Conservation (phyloP, 2,113 vertebrate species). For the Hoplias malabaricus region DNA sequence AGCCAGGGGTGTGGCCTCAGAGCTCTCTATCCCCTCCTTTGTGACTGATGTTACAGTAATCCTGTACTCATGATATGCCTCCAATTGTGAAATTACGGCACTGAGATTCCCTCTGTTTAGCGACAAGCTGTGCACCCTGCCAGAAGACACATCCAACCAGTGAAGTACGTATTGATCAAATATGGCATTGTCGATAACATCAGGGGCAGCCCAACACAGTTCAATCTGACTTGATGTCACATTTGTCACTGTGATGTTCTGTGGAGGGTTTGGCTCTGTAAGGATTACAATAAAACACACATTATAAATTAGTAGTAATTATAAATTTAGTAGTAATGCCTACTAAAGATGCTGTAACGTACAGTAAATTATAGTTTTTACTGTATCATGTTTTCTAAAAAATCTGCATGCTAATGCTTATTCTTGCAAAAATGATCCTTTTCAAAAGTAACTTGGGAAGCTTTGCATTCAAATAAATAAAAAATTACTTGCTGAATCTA, state of each 20-base stretch:
- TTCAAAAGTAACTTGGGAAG: too few species aligned
- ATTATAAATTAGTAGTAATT: too few species aligned
- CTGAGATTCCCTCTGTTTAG: constrained; percentile 66
- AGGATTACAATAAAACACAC: constrained; percentile 33
- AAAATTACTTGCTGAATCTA: too few species aligned
- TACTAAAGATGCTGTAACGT: too few species aligned
- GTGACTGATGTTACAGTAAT: constrained; percentile 76
- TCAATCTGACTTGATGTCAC: constrained; percentile 73
- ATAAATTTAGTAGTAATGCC: too few species aligned
- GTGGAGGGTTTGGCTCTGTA: constrained; percentile 74
- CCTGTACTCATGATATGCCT: constrained; percentile 75
- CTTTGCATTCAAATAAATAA: too few species aligned
- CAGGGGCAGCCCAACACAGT: constrained; percentile 73
- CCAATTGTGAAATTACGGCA: constrained; percentile 66
- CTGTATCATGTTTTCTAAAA: too few species aligned
- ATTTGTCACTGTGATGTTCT: constrained; percentile 62
- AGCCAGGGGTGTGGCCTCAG: constrained; percentile 62
- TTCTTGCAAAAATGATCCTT: too few species aligned
- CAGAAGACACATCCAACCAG: constrained; percentile 67
- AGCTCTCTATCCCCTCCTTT: constrained; percentile 72
- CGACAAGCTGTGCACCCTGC: constrained; percentile 52
- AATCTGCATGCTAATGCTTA: too few species aligned
- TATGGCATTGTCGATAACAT: constrained; percentile 38
- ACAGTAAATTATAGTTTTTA: too few species aligned
- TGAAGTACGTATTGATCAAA: constrained; percentile 74